Conservation (phyloP, 2,113 vertebrate genomes). For the Fulica atra region DNA sequence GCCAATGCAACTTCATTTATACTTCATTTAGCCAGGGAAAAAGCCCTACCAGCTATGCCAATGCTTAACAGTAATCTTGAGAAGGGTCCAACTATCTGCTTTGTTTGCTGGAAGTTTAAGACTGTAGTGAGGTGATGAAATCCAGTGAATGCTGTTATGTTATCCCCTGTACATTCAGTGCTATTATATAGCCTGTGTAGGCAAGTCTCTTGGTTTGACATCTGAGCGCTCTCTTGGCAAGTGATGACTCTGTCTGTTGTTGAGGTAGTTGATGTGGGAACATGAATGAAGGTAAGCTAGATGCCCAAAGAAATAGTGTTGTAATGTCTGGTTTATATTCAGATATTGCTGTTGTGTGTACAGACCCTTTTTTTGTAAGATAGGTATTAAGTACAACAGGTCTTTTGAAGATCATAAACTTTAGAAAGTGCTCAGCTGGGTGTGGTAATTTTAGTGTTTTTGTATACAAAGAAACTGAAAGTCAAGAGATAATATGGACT, state of each 20-base stretch:
- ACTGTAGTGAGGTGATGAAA: constrained; percentile 31
- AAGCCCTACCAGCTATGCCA: not conserved
- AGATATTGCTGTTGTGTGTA: constrained; percentile 5
- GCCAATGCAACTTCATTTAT: constrained; percentile 12
- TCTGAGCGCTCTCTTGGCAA: constrained; percentile 55
- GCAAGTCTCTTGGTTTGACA: constrained; percentile 49
- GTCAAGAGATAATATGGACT: not conserved
- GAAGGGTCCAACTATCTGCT: constrained; percentile 6
- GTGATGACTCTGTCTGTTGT: not conserved
- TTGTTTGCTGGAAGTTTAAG: constrained; percentile 36
- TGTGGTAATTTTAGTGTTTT: not conserved
- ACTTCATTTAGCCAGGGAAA: not conserved
- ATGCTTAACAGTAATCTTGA: not conserved
- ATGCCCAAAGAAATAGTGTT: not conserved
- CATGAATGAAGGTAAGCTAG: constrained; percentile 5
- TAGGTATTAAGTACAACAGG: not conserved
- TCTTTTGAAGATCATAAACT: not conserved
- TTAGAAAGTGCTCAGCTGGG: not conserved
- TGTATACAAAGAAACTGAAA: not conserved
- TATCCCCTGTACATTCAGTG: not conserved
- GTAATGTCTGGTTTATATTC: constrained; percentile 11
- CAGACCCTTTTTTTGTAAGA: not conserved
- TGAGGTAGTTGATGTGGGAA: constrained; percentile 40
- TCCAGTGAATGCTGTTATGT: not conserved
- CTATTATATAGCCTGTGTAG: constrained; percentile 28